Evolutionary conservation across 1,140 invertebrate genomes (phyloP), one percentile per base, ranked within the genome.

Genomic region (Drosophila bifasciata): DNA sequence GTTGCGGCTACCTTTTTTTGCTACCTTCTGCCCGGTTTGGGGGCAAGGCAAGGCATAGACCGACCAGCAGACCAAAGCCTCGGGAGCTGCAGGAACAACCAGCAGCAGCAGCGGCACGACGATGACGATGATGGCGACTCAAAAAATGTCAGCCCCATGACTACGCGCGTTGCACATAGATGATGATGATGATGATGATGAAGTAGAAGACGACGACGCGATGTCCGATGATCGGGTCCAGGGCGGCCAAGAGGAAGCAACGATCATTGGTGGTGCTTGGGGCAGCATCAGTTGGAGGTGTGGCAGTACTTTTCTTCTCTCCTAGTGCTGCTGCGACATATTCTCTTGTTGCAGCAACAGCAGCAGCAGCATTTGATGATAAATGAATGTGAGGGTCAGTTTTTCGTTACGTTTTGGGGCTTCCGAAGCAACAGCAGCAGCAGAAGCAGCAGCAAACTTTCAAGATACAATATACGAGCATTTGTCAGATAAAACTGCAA

Each of bases 341-440:
- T 58, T 71, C 55, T 17, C 55, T n/a, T 16, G 13, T 21, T 25
- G 19, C 19, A 21, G 49, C 49, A 28, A 28, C 28, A 32, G 69
- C 63, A 69, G 49, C 49, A 28, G 49, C 28, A 32, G 69, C 63
- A 69, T 48, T 69, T 85, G 81, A 86, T 85, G 81, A 86, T 85
- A 85, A 85, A 85, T 85, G 81, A 85, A 85, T 85, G 81, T 86
- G 81, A 86, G 81, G 81, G 81, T 85, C 81, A 85, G 80, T 86
- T 80, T 68, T 36, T 36, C 32, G 32, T 13, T 36, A 36, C 62
- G 57, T 76, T 76, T 69, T 52, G 39, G 46, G 21, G 52, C 49
- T 67, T 32, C 48, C 53, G 45, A 43, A 66, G 16, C 21, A 41
- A 55, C 41, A 53, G 13, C n/a, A 55, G 19, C 39, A 36, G 41